Evolutionary conservation across 2,113 vertebrate species (phyloP), one percentile per base, ranked within the genome.

Genomic region (Paramisgurnus dabryanus): DNA sequence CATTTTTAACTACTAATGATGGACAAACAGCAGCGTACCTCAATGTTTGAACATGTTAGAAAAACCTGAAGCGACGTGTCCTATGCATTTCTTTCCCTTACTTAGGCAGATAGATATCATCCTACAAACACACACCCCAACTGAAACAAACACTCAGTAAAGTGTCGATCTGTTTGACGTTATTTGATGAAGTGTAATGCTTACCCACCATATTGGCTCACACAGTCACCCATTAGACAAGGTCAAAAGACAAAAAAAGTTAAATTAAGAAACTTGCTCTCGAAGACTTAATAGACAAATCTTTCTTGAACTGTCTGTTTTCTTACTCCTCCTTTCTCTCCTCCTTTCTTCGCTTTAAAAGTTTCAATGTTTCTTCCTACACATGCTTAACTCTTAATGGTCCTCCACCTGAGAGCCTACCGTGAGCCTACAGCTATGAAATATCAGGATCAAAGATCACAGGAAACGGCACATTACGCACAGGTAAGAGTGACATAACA

Each of bases 121-220:
- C 47, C 55, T 40, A 41, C 66, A 61, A 63, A 53, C 55, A 34
- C 64, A 63, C 50, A 41, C 50, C 13, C 47, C 34, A 10, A 41
- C 55, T 63, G 66, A 81, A 67, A 78, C 67, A 67, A 47, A 69
- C 77, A 75, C 18, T 50, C 68, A 49, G 69, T 75, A 34, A 49
- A 63, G 41, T 47, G 71, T 17, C 61, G 41, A 11, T 75, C 72
- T 49, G 41, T 64, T 75, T 49, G 39, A 64, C 49, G 7, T 12
- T 49, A 4, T 69, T 63, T 83, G 71, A 15, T 73, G 61, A 79
- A 68, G 63, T 49, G 34, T 3, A 74, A 73, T 50, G 93, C 95
- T 97, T 94, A 98, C 96, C 96, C 90, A 85, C 93, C 95, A 87
- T 95, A 93, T 78, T 95, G 92, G 90, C 96, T 97, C 90, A 96